A percentile compares a stretch with the other conserved stretches of the same genome.
Evolutionary conservation across 2,113 vertebrate species (phyloP).

Genomic region (Elgaria multicarinata): DNA sequence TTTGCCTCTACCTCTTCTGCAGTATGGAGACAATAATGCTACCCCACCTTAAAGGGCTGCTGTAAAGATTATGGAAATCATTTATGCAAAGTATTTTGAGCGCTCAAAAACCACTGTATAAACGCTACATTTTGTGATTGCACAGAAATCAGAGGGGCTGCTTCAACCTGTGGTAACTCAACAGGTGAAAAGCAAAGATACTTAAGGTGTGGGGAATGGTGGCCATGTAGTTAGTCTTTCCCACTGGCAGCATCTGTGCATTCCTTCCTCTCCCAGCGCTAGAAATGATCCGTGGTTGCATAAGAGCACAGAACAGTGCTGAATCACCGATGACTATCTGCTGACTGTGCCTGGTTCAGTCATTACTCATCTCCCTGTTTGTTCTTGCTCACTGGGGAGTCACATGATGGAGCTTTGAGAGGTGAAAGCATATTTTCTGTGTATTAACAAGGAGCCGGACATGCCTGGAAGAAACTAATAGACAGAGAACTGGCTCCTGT

Average conservation of each 20-base stretch:
- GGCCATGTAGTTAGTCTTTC: neutral
- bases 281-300: neutral
- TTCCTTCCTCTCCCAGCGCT: neutral
- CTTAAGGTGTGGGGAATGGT: neutral
- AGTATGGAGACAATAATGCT: neutral
- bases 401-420: neutral
- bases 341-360: constrained; percentile 8
- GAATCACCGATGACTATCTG: constrained; percentile 23
- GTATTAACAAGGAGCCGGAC: neutral
- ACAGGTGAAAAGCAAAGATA: neutral
- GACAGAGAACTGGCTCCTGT: neutral
- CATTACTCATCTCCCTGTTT: neutral
- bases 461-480: neutral
- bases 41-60: neutral
- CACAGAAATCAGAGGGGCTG: neutral
- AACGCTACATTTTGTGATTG: neutral
- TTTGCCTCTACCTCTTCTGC: neutral
- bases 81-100: neutral
- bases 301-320: neutral
- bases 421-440: constrained; percentile 18
- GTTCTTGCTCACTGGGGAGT: constrained; percentile 20
- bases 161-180: neutral
- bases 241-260: neutral
- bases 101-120: neutral
- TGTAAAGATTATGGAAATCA: neutral